Conservation (phyloP, 2,888 invertebrate species). For the Aplocera efformata region DNA sequence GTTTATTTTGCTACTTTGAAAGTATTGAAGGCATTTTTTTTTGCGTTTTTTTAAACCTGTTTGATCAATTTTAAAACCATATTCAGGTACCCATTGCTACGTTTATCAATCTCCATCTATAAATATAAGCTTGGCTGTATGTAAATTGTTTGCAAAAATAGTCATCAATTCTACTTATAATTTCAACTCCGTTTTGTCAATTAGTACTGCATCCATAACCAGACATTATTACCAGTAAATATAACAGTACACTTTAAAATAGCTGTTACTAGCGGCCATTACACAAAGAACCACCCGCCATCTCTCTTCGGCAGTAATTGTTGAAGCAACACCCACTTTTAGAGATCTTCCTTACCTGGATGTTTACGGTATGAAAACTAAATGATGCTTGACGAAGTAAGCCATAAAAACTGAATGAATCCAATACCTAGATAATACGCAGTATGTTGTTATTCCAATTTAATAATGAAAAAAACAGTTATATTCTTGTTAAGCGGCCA, state of each 20-base stretch:
- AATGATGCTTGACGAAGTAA: conserved; percentile 47
- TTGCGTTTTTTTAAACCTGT: too few relatives aligned
- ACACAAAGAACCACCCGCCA: conserved; percentile 26
- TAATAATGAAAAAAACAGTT: conserved; percentile 4
- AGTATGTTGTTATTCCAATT: conserved; percentile 2
- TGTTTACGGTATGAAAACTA: conserved; percentile 38
- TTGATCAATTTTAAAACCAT: too few relatives aligned
- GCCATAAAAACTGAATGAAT: conserved; percentile 39
- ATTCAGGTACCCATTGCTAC: too few relatives aligned
- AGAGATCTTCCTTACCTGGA: conserved; percentile 34
- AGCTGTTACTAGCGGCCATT: conserved; percentile 29
- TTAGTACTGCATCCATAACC: conserved; percentile 35
- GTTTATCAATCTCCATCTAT: too few relatives aligned
- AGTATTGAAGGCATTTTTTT: too few relatives aligned
- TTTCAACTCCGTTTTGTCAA: conserved; percentile 17
- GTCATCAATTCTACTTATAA: conserved; percentile 5
- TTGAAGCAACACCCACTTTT: conserved; percentile 3
- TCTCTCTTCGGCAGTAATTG: conserved; percentile 8
- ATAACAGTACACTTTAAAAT: conserved; percentile 42
- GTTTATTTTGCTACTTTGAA: too few relatives aligned
- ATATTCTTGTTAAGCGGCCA: neutral
- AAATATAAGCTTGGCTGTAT: too few relatives aligned
- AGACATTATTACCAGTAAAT: conserved; percentile 38
- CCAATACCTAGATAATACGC: conserved; percentile 39
- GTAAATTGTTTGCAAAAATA: too few relatives aligned